These are phyloP conservation scores for Emys orbicularis DNA, from an alignment of 2,797 vertebrate genomes.

Conservation along the genomic window DNA sequence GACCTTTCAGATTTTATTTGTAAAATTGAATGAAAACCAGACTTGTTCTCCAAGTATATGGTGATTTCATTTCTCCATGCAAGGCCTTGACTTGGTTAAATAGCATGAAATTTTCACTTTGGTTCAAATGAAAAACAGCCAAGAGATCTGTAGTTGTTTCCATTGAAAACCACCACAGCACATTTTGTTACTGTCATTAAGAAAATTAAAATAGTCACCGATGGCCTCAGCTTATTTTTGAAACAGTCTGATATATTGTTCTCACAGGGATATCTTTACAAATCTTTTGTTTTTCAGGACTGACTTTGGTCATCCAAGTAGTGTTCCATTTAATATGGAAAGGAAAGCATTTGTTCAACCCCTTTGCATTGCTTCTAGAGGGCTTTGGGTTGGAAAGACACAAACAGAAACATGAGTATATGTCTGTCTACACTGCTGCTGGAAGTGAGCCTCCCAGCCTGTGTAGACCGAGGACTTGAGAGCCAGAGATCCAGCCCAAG, in stretches of 20 bases:
- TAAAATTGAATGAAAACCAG: constrained; percentile 24
- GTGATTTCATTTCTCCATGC: constrained; percentile 24
- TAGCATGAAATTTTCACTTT: constrained; percentile 30
- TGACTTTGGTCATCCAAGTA: constrained; percentile 55
- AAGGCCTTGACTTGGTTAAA: constrained; percentile 33
- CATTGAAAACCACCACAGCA: rapidly evolving
- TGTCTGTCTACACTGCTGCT: background rate
- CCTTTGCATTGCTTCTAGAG: background rate
- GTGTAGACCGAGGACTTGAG: background rate
- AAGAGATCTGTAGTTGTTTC: constrained; percentile 49
- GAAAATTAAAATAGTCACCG: constrained; percentile 46
- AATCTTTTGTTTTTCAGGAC: background rate
- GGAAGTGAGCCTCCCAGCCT: background rate
- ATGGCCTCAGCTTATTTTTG: background rate
- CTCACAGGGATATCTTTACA: too few relatives aligned
- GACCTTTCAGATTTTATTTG: background rate
- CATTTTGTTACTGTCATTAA: constrained; percentile 26
- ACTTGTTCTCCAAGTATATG: background rate
- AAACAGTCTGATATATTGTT: too few relatives aligned
- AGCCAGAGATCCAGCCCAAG: background rate
- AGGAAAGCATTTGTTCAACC: background rate
- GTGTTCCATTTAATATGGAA: constrained; percentile 45
- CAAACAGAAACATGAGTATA: background rate
- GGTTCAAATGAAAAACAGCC: constrained; percentile 30
- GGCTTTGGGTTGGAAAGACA: background rate